Evolutionary conservation across 2,113 vertebrate species (phyloP).

Genomic region (Actenoides hombroni): DNA sequence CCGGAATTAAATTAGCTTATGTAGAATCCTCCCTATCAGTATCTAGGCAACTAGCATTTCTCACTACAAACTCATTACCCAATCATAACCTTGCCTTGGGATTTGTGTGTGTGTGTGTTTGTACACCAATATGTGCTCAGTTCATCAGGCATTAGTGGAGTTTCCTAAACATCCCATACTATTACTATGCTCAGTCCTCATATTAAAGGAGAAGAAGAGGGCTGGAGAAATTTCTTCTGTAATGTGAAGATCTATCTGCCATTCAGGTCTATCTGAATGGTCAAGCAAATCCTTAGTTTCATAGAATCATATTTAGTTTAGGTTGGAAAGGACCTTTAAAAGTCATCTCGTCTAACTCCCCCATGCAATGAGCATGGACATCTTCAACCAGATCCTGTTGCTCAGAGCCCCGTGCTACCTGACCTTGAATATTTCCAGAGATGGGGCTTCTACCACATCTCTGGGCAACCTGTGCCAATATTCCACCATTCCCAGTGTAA

Average conservation of each 20-base stretch:
- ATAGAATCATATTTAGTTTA: background rate
- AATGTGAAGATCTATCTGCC: background rate
- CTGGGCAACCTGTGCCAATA: background rate
- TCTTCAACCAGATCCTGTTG: background rate
- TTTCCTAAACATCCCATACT: background rate
- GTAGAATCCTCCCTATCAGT: background rate
- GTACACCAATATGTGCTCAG: background rate
- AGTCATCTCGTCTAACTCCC: background rate
- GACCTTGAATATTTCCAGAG: background rate
- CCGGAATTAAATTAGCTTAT: background rate
- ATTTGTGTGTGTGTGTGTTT: background rate
- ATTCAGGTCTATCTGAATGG: background rate
- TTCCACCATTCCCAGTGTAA: background rate
- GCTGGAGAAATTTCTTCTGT: background rate
- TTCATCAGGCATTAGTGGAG: background rate
- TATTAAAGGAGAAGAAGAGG: background rate
- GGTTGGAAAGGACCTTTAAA: background rate
- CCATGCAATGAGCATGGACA: background rate
- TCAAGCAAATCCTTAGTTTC: background rate
- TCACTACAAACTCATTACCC: background rate
- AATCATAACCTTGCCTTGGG: background rate
- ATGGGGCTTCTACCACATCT: background rate
- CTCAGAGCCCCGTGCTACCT: background rate
- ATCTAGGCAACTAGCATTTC: background rate
- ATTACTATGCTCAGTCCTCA: background rate